A percentile compares a stretch with the other conserved stretches of the same genome.
Conservation (phyloP, 2,797 vertebrate species). For the Poeciliopsis paucimaculata region DNA sequence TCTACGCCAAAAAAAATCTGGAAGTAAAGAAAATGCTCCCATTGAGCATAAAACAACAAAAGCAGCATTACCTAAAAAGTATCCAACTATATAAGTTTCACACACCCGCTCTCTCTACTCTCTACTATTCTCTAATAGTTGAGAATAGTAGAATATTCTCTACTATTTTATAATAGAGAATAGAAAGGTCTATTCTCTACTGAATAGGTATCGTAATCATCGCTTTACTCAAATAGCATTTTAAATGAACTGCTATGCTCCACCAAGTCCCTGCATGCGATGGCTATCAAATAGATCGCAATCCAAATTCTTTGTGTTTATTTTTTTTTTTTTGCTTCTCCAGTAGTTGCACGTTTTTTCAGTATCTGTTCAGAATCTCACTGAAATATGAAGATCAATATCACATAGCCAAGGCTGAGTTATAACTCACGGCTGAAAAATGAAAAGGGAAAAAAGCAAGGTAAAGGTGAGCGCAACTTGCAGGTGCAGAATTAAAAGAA, state of each 20-base stretch:
- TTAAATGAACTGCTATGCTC: not conserved
- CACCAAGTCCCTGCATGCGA: not conserved
- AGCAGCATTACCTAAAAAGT: not conserved
- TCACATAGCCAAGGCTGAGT: not conserved
- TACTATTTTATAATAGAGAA: too few relatives aligned
- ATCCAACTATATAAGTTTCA: not conserved
- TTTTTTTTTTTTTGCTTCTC: not conserved
- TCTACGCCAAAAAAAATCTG: not conserved
- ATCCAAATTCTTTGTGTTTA: not conserved
- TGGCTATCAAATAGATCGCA: not conserved
- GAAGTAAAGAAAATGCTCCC: not conserved
- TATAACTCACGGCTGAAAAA: not conserved
- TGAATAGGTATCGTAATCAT: not conserved
- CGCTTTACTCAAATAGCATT: not conserved
- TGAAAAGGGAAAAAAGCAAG: not conserved
- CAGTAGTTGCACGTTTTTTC: not conserved
- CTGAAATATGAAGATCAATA: not conserved
- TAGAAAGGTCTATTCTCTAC: not conserved
- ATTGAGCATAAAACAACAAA: not conserved
- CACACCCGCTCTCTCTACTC: too few relatives aligned
- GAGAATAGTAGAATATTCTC: too few relatives aligned
- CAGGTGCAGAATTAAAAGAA: conserved; percentile 7
- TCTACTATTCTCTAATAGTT: too few relatives aligned
- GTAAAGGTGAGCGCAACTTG: not conserved
- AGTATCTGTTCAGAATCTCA: not conserved